Evolutionary conservation across 2,888 invertebrate species (phyloP), one percentile per base, ranked within the genome.

Genomic region (Yponomeuta plumbellus): DNA sequence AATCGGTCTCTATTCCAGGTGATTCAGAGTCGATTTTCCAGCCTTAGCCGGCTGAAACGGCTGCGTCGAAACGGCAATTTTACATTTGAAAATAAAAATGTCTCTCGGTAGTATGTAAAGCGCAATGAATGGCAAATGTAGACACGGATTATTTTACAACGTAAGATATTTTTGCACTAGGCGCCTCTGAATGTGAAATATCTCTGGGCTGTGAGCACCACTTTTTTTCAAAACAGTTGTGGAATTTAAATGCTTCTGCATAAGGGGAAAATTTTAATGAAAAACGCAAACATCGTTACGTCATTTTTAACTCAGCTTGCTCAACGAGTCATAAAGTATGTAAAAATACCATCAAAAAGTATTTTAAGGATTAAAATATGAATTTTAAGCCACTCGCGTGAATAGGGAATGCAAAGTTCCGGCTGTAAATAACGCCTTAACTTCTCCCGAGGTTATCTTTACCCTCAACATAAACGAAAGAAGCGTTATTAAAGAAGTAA

Each of bases 371-470:
- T 67, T 63, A 64, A 76, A 78, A 76, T 77, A 78, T 80, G 79
- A 79, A 78, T 80, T 77, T 75, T 72, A 74, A 71, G 74, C 78
- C 77, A 71, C 78, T 34, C 73, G 81, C 76, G 76, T 81, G 80
- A 80, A 81, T 80, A 79, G 78, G 75, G 76, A 68, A 70, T 76
- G 74, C 76, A 70, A 80, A 81, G 76, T 80, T 75, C 71, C 13
- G 74, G 72, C 64, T 68, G 79, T 84, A 82, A 83, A 83, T 81
- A 81, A 79, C 76, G 13, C 22, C 76, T 73, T 77, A 76, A 80
- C 80, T 79, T 78, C 77, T 82, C 83, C 78, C 76, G 71, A 72
- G 81, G 83, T 83, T 82, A 83, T 83, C 83, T 81, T 80, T 79
- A 78, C 78, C 79, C 79, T 75, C 77, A 76, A 75, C 71, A 65